Evolutionary conservation across 92 coral and sea anemone species (phyloP), one percentile per base, ranked within the genome.

Genomic region (Anthopleura xanthogrammica): DNA sequence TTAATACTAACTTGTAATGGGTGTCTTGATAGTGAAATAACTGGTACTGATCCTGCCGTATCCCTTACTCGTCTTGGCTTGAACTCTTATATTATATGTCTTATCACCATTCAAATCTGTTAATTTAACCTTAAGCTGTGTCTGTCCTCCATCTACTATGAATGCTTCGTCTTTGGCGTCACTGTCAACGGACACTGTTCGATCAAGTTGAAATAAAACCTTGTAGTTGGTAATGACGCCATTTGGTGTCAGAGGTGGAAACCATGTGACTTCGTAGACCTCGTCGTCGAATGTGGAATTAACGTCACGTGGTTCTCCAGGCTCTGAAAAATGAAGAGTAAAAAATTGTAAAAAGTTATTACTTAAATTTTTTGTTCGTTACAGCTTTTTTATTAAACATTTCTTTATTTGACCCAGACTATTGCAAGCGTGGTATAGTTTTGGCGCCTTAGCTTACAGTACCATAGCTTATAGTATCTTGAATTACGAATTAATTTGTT

Each of bases 61-160:
- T 6, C 87, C 89, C 68, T 48, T 79, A 41, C 86, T 85, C 29
- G 92, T 89, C n/a, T 70, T 68, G 9, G 83, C 89, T 73, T 86
- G 86, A 6, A 89, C 87, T 40, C 41, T 41, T 22, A 89, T 79
- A 40, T 4, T 24, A 41, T 89, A 89, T 40, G 60, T 56, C 52
- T 82, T 85, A 75, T 68, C 66, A 3, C 86, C 86, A n/a, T 80
- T 52, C 24, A 88, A 86, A 58, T 77, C 73, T 2, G 76, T 16
- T 14, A 87, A 57, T 24, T 16, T 43, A 24, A 87, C 79, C 41
- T 66, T 60, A 12, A n/a, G 41, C 14, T 3, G 1, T 2, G 86
- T 88, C 3, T 29, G 62, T 13, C 52, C 16, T 5, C 62, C 82
- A 65, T 85, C 79, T 23, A 71, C 72, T 11, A 23, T 46, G 52